Evolutionary conservation across 1,140 invertebrate species (phyloP).

Genomic region (Philopotamus ludificatus): DNA sequence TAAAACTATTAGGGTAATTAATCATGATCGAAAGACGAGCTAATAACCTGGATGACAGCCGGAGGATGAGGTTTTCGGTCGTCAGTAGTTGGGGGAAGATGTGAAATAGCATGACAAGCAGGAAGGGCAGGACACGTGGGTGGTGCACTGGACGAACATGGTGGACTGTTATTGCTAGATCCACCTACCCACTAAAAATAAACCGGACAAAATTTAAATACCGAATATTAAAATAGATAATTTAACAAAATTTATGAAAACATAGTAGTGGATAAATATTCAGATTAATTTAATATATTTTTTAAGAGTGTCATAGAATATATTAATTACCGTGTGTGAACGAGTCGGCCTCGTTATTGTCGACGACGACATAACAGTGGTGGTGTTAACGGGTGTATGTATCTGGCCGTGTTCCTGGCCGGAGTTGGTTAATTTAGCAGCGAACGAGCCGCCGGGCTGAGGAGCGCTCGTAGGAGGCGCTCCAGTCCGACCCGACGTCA

Average conservation of each 20-base stretch:
- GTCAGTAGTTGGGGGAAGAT: not conserved
- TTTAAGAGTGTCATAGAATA: constrained; percentile 8
- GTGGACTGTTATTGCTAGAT: not conserved
- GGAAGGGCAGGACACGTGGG: constrained; percentile 2
- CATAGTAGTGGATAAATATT: too few species aligned
- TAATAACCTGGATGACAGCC: not conserved
- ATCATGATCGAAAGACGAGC: too few species aligned
- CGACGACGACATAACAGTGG: constrained; percentile 40
- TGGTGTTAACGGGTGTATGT: constrained; percentile 32
- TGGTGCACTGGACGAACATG: not conserved
- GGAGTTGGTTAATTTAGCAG: constrained; percentile 60
- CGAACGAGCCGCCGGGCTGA: constrained; percentile 60
- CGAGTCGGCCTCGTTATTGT: not conserved
- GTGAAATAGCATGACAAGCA: constrained; percentile 1
- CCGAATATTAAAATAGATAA: not conserved
- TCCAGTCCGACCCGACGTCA: constrained; percentile 52
- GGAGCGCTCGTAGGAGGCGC: constrained; percentile 14
- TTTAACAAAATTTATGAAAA: too few species aligned
- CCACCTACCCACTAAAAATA: constrained; percentile 17
- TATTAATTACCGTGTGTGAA: constrained; percentile 31
- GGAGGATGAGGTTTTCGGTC: constrained; percentile 9
- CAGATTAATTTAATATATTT: too few species aligned
- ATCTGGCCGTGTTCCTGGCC: constrained; percentile 44
- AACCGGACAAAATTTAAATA: not conserved
- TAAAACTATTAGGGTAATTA: too few species aligned